Conservation (phyloP, 2,888 invertebrate species). For the Leptinotarsa tumamoca region DNA sequence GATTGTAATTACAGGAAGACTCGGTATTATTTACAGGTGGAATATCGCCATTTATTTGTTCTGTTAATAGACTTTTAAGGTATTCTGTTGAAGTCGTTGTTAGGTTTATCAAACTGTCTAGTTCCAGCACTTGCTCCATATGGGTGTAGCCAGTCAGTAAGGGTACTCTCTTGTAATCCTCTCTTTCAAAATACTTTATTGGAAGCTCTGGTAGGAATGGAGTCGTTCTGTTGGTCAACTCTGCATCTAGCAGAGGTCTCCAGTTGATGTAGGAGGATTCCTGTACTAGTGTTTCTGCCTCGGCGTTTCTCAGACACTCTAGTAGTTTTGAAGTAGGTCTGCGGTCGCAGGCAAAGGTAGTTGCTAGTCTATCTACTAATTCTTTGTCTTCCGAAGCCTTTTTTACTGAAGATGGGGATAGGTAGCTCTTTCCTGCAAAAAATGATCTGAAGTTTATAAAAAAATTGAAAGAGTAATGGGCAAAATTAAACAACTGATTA, state of each 20-base stretch:
- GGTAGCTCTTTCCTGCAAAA: constrained; percentile 61
- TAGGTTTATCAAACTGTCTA: constrained; percentile 70
- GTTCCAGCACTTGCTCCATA: constrained; percentile 82
- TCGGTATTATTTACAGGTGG: constrained; percentile 69
- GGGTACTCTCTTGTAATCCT: constrained; percentile 76
- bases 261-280: constrained; percentile 70
- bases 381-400: constrained; percentile 73
- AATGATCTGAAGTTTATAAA: constrained; percentile 3
- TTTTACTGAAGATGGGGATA: constrained; percentile 74
- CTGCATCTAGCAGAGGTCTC: constrained; percentile 83
- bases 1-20: constrained; percentile 70
- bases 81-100: constrained; percentile 71
- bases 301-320: constrained; percentile 76
- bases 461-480: neutral
- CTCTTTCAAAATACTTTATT: constrained; percentile 72
- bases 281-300: constrained; percentile 72
- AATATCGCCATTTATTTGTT: constrained; percentile 74
- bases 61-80: constrained; percentile 70
- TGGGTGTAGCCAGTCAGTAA: constrained; percentile 79
- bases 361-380: constrained; percentile 75
- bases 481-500: too few species aligned
- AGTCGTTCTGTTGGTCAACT: constrained; percentile 75
- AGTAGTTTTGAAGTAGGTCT: constrained; percentile 76
- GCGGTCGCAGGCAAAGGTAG: constrained; percentile 76
- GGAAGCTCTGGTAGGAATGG: constrained; percentile 78